Percentiles rank a stretch among this genome's conserved stretches.
phyloP scores from a whole-genome alignment of 1,140 invertebrate species.

The Leguminivora glycinivorella region DNA sequence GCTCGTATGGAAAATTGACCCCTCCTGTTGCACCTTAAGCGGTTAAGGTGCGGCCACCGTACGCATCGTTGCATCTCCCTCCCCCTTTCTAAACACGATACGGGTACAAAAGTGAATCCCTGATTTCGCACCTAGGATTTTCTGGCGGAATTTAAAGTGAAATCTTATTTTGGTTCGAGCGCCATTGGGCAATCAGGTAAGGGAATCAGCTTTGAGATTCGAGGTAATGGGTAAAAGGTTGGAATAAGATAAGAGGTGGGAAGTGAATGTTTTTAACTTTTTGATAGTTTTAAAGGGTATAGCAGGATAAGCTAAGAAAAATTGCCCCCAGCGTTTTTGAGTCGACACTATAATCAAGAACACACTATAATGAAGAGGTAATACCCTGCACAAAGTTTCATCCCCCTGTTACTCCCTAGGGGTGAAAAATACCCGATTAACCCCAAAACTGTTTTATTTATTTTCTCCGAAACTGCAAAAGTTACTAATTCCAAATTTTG shows the following conservation, averaged over 20 bases:
- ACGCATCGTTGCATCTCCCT: slow-evolving; percentile 25
- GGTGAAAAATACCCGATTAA: no score
- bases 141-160: slow-evolving; percentile 44
- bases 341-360: no score
- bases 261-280: neutral
- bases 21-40: no score
- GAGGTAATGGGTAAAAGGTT: neutral
- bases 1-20: no score
- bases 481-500: no score
- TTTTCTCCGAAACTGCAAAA: no score
- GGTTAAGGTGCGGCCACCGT: slow-evolving; percentile 11
- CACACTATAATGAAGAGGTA: no score
- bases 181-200: neutral
- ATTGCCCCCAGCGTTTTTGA: no score
- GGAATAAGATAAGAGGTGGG: neutral
- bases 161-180: slow-evolving; percentile 31
- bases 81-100: slow-evolving; percentile 40
- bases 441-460: no score
- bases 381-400: no score
- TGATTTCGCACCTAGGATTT: slow-evolving; percentile 50
- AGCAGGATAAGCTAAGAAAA: no score
- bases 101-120: slow-evolving; percentile 50
- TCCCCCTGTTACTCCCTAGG: no score
- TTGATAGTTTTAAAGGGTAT: neutral
- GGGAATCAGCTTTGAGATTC: neutral